These are phyloP conservation scores for Dendronephthya gigantea DNA, from an alignment of 64 coral and sea anemone genomes.

Conservation along the genomic window DNA sequence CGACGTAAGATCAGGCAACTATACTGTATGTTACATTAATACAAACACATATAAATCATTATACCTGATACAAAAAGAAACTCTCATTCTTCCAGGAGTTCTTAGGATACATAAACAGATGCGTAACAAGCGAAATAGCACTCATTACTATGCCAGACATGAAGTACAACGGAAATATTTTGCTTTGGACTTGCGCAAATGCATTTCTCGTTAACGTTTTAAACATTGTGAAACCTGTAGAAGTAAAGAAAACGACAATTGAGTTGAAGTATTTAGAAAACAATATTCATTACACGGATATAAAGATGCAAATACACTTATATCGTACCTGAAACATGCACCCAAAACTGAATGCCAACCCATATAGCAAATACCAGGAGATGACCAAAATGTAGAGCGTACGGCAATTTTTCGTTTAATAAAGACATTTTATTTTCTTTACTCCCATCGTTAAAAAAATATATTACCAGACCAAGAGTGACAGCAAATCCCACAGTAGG, in stretches of 20 bases:
- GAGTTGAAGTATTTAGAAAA: too few relatives aligned
- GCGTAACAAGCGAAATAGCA: not conserved
- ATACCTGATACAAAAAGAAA: not conserved
- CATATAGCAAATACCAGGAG: not conserved
- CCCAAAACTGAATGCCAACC: conserved; percentile 3
- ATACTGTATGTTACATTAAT: too few relatives aligned
- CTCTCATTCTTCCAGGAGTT: not conserved
- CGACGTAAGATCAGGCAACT: too few relatives aligned
- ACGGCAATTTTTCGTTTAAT: not conserved
- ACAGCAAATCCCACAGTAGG: not conserved
- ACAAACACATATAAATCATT: not conserved
- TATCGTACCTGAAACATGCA: not conserved
- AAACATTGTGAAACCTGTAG: conserved; percentile 7
- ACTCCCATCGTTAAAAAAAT: not conserved
- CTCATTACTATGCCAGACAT: not conserved
- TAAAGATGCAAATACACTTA: too few relatives aligned
- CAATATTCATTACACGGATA: too few relatives aligned
- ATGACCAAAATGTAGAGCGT: not conserved
- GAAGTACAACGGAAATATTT: conserved; percentile 16
- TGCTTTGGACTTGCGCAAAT: conserved; percentile 3
- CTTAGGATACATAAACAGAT: conserved; percentile 6
- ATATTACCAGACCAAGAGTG: not conserved
- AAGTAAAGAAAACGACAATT: too few relatives aligned
- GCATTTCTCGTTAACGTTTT: not conserved
- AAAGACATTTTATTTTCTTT: not conserved